Evolutionary conservation across 2,797 vertebrate genomes (phyloP).

Genomic region (Sylvilagus floridanus): DNA sequence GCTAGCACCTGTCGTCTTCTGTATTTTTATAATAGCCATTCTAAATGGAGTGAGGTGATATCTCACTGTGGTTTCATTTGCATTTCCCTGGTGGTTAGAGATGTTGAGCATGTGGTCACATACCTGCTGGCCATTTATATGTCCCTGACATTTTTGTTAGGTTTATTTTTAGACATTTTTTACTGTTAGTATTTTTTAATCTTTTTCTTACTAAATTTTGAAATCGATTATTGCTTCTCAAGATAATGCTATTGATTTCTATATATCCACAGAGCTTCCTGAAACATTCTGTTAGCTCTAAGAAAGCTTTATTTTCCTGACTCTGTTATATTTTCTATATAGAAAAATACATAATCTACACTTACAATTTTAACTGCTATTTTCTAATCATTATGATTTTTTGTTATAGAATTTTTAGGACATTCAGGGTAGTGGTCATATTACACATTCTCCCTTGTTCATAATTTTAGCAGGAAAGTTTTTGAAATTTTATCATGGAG

Average conservation of each 20-base stretch:
- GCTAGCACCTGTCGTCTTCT: not conserved
- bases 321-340: not conserved
- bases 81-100: not conserved
- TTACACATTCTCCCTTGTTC: not conserved
- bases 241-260: constrained; percentile 37
- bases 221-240: constrained; percentile 16
- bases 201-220: not conserved
- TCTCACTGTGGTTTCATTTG: not conserved
- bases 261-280: not conserved
- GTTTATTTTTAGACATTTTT: constrained; percentile 4
- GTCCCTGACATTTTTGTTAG: constrained; percentile 8
- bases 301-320: not conserved
- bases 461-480: not conserved
- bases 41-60: not conserved
- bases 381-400: not conserved
- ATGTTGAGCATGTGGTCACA: not conserved
- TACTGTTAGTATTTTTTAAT: not conserved
- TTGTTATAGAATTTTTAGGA: not conserved
- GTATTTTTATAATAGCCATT: not conserved
- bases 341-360: not conserved
- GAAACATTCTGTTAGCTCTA: not conserved
- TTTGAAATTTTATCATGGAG: not conserved
- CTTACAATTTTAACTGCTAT: not conserved
- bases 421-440: not conserved
- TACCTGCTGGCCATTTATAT: not conserved